phyloP scores from a whole-genome alignment of 1,140 invertebrate genomes.

The Pollicipes pollicipes region DNA sequence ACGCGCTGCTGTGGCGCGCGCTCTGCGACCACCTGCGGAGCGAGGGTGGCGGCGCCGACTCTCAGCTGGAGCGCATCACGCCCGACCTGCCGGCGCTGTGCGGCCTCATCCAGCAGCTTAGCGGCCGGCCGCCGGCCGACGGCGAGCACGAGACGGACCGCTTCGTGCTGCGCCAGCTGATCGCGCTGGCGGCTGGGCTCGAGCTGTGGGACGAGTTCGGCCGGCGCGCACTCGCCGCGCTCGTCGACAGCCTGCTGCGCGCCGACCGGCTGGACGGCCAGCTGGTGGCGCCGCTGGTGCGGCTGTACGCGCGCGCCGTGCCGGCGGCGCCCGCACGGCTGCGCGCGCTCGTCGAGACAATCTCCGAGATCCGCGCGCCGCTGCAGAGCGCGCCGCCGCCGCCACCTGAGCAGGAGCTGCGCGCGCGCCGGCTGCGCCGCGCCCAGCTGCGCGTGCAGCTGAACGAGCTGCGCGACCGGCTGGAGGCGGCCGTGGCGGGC shows the following conservation, averaged over 20 bases:
- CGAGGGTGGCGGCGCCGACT: constrained; percentile 13
- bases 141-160: not conserved
- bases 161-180: not conserved
- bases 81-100: not conserved
- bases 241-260: constrained; percentile 22
- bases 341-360: constrained; percentile 34
- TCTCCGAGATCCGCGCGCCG: constrained; percentile 42
- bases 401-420: not conserved
- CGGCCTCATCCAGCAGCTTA: not conserved
- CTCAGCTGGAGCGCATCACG: not conserved
- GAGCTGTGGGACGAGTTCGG: not conserved
- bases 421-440: constrained; percentile 25
- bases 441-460: constrained; percentile 36
- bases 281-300: constrained; percentile 27
- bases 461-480: constrained; percentile 34
- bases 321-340: constrained; percentile 28
- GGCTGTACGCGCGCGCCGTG: constrained; percentile 24
- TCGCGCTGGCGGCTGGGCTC: not conserved
- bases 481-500: constrained; percentile 32
- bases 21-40: constrained; percentile 32
- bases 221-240: constrained; percentile 4
- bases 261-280: constrained; percentile 28
- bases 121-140: not conserved
- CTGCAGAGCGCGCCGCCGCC: not conserved
- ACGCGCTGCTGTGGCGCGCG: constrained; percentile 41